Conservation (phyloP, 2,113 vertebrate species). For the Microcebus tavaratra region DNA sequence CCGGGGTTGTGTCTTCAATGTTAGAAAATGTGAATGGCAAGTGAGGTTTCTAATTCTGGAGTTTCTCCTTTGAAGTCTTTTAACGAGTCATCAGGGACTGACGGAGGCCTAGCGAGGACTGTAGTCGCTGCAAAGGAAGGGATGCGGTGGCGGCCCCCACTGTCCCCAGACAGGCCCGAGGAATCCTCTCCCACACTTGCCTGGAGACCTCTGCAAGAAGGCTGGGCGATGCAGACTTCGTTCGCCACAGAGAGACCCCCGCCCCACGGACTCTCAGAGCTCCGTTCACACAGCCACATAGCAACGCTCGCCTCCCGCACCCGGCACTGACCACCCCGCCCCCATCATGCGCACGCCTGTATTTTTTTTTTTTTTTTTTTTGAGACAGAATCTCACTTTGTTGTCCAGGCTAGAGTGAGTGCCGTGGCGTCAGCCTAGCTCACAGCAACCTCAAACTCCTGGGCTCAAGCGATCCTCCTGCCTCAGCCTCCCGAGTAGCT, state of each 20-base stretch:
- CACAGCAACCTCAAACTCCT: no score
- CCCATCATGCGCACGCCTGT: no score
- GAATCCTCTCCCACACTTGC: not conserved
- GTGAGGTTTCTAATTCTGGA: conserved; percentile 69
- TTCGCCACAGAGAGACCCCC: not conserved
- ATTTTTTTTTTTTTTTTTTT: not conserved
- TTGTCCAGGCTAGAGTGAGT: no score
- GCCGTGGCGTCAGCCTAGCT: no score
- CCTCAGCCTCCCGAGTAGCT: no score
- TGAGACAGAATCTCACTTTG: no score
- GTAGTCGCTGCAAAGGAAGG: not conserved
- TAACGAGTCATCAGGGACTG: conserved; percentile 62
- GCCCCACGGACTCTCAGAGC: not conserved
- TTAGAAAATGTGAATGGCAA: conserved; percentile 76
- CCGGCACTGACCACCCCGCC: no score
- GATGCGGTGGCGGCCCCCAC: rapidly evolving
- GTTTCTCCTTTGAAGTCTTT: conserved; percentile 77
- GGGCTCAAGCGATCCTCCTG: no score
- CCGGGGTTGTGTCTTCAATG: conserved; percentile 71
- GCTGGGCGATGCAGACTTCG: not conserved
- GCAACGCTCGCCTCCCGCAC: not conserved
- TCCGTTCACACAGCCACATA: not conserved
- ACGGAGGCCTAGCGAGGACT: not conserved
- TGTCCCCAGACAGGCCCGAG: not conserved
- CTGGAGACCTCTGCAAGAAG: not conserved